Percentiles rank a stretch among this genome's conserved stretches.
phyloP scores from a whole-genome alignment of 2,888 invertebrate species.

The Ptilodon capucinus region DNA sequence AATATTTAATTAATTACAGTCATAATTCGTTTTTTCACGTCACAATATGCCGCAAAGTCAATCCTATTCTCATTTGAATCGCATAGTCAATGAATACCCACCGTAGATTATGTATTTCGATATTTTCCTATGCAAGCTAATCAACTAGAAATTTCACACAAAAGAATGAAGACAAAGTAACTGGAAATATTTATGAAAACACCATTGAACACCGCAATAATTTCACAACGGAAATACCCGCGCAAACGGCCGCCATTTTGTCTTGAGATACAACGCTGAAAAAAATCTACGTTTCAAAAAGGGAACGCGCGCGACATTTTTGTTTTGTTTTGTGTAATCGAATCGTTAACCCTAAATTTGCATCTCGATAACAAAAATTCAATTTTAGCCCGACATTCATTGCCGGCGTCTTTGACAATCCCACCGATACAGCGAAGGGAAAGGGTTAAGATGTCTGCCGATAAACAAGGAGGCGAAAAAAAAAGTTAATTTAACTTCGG shows the following conservation, averaged over 20 bases:
- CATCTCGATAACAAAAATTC: constrained; percentile 81
- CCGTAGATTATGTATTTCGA: too few species aligned
- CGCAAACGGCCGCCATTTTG: constrained; percentile 31
- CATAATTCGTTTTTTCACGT: too few species aligned
- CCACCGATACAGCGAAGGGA: constrained; percentile 57
- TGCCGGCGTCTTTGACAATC: constrained; percentile 69
- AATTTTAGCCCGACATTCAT: constrained; percentile 69
- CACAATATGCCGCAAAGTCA: too few species aligned
- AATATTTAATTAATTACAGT: too few species aligned
- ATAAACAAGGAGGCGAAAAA: constrained; percentile 70
- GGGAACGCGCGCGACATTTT: constrained; percentile 18
- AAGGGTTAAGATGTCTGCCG: constrained; percentile 76
- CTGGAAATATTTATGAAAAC: not conserved
- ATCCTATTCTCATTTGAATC: too few species aligned
- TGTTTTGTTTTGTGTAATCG: constrained; percentile 48
- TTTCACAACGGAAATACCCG: constrained; percentile 33
- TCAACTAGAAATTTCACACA: not conserved
- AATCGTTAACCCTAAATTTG: constrained; percentile 55
- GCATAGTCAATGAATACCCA: too few species aligned
- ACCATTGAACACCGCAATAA: not conserved
- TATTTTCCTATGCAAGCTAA: too few species aligned
- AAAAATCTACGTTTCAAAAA: constrained; percentile 27
- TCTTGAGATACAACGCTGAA: constrained; percentile 22
- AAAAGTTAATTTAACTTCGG: constrained; percentile 79
- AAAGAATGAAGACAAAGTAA: not conserved